Evolutionary conservation across 2,113 vertebrate genomes (phyloP).

Genomic region (Setophaga kirtlandii): DNA sequence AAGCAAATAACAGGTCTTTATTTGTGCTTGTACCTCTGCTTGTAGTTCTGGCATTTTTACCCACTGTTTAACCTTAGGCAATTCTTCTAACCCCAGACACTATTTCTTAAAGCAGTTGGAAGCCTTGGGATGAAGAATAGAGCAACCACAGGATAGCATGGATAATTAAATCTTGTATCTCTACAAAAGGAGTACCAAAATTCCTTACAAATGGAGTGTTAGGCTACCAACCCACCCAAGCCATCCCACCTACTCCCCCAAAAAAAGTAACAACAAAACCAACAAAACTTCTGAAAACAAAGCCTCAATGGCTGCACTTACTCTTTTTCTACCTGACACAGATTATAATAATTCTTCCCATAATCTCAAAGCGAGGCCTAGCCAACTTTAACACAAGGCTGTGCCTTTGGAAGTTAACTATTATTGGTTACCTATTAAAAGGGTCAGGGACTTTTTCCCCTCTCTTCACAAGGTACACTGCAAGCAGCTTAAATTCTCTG

Average conservation of each 20-base stretch:
- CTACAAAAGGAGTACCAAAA: neutral
- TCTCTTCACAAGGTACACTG: neutral
- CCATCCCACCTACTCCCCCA: neutral
- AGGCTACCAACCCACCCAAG: neutral
- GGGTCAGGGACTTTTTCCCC: neutral
- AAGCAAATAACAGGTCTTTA: neutral
- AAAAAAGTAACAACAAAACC: neutral
- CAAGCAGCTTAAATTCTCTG: neutral
- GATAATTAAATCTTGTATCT: neutral
- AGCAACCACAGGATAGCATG: neutral
- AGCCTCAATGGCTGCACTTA: neutral
- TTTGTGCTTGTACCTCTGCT: neutral
- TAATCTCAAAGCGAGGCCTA: neutral
- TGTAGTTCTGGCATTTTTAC: neutral
- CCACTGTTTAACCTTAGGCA: neutral
- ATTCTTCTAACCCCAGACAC: neutral
- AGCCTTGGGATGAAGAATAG: neutral
- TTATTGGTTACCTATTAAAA: constrained; percentile 41
- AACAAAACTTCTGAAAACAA: neutral
- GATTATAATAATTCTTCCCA: neutral
- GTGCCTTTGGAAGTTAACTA: neutral
- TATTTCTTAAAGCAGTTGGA: neutral
- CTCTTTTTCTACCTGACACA: neutral
- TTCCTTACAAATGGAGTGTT: neutral
- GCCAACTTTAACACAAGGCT: neutral